phyloP scores from a whole-genome alignment of 1,140 invertebrate species.

The Nephila pilipes region DNA sequence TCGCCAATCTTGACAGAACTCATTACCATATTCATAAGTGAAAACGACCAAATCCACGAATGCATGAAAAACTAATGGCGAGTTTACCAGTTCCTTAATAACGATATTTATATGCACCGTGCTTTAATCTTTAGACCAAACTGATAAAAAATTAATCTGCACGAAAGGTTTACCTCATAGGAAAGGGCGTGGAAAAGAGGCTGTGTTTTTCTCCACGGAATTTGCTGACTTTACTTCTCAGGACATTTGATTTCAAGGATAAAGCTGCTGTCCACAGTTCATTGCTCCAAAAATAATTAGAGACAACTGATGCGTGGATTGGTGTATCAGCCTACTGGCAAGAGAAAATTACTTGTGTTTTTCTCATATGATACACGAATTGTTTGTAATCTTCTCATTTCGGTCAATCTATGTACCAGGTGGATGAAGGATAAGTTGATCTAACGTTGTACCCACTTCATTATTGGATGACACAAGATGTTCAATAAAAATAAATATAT shows the following conservation, averaged over 20 bases:
- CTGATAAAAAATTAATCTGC: slow-evolving; percentile 18
- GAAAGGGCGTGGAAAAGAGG: slow-evolving; percentile 28
- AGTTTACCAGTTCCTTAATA: neutral
- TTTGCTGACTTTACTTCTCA: neutral
- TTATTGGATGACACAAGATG: neutral
- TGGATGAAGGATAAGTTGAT: slow-evolving; percentile 10
- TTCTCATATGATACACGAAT: slow-evolving; percentile 5
- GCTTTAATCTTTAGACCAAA: neutral
- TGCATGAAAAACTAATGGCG: neutral
- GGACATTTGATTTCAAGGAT: slow-evolving; percentile 52
- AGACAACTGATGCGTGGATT: slow-evolving; percentile 17
- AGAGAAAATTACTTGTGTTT: slow-evolving; percentile 5
- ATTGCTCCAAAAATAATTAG: slow-evolving; percentile 43
- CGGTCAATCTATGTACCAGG: neutral
- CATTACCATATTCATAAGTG: slow-evolving; percentile 11
- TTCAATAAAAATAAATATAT: too few relatives aligned
- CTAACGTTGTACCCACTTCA: neutral
- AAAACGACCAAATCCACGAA: neutral
- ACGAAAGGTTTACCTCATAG: neutral
- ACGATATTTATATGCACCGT: neutral
- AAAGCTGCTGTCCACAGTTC: slow-evolving; percentile 51
- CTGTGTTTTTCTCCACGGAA: neutral
- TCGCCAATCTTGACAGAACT: neutral
- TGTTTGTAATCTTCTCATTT: neutral
- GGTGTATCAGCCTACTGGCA: neutral